Percentiles rank a stretch among this genome's conserved stretches.
Conservation (phyloP, 2,888 invertebrate species). For the Erynnis tages region DNA sequence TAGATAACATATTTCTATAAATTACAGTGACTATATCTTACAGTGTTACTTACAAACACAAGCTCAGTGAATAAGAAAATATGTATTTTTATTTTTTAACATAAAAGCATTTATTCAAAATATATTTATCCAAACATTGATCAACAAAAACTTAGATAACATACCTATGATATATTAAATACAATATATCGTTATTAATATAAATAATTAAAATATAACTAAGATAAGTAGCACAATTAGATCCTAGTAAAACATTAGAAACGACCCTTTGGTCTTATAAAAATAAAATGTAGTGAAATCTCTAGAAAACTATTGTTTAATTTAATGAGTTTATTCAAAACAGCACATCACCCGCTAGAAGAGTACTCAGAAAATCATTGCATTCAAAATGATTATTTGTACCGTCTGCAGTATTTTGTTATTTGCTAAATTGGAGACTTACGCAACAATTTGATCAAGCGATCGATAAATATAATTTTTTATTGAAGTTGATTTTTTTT, state of each 20-base stretch:
- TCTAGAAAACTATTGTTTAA: too few species aligned
- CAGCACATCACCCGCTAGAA: background rate
- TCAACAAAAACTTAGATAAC: slow-evolving; percentile 36
- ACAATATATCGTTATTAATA: slow-evolving; percentile 22
- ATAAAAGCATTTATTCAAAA: slow-evolving; percentile 59
- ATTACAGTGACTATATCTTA: slow-evolving; percentile 68
- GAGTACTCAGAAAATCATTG: background rate
- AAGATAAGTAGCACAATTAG: slow-evolving; percentile 29
- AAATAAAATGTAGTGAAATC: too few species aligned
- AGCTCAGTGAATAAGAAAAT: slow-evolving; percentile 70
- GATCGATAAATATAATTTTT: too few species aligned
- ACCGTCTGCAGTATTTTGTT: background rate
- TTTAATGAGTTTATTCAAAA: background rate
- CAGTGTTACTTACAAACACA: slow-evolving; percentile 65
- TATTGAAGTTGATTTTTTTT: too few species aligned
- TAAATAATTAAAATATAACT: slow-evolving; percentile 19
- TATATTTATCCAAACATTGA: slow-evolving; percentile 39
- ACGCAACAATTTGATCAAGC: too few species aligned
- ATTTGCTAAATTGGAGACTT: background rate
- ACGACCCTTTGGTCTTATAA: background rate
- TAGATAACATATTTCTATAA: slow-evolving; percentile 50
- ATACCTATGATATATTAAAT: slow-evolving; percentile 32
- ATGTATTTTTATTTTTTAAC: slow-evolving; percentile 54
- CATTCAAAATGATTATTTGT: background rate
- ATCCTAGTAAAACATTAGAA: slow-evolving; percentile 6